Base-by-base conservation (phyloP, 2,797 vertebrate genomes). In the Siniperca scherzeri region DNA sequence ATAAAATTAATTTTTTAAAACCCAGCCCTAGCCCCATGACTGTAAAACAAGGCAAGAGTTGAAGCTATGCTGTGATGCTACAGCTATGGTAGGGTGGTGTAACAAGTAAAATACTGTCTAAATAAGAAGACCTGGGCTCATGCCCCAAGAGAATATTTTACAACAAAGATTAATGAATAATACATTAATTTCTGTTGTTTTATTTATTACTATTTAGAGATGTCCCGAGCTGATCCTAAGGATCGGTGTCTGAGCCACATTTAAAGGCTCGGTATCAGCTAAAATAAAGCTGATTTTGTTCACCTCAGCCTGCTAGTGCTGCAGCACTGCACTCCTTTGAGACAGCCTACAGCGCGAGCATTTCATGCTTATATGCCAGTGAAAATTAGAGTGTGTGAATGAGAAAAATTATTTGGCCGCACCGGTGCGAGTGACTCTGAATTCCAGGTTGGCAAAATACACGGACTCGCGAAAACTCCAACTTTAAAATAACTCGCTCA, bases 41-140 rank as follows among this genome's bases (percentile, higher is more conserved):
- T 77, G 80, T 53, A 72, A 76, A 81, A 64, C 55, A 50, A 70
- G 21, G 30, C 25, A 40, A 22, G 25, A 78, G 55, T 13, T 19
- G 40, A 50, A 27, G 53, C 17, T 55, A 0, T 27, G 16, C 4
- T 74, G 21, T 67, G 33, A 48, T 52, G 56, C 57, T 52, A 13
- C 14, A 65, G n/a, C 33, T 71, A 6, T 69, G 6, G 6, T 11
- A 13, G 1, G 22, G 30, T 44, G n/a, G 21, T 66, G 40, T 36
- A 40, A 77, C 70, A 70, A 19, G 33, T 22, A 17, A 4, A 50
- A 33, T 9, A 60, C 30, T 10, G 19, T 30, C n/a, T 33, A 14
- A 61, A 57, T 68, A 59, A 57, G 5, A 64, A 17, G 13, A 19
- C 21, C 5, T 46, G 6, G 14, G 38, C 2, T 48, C 8, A 42